Percentiles rank a stretch among this genome's conserved stretches.
phyloP scores from a whole-genome alignment of 2,888 invertebrate genomes.

The Nycteola revayana region DNA sequence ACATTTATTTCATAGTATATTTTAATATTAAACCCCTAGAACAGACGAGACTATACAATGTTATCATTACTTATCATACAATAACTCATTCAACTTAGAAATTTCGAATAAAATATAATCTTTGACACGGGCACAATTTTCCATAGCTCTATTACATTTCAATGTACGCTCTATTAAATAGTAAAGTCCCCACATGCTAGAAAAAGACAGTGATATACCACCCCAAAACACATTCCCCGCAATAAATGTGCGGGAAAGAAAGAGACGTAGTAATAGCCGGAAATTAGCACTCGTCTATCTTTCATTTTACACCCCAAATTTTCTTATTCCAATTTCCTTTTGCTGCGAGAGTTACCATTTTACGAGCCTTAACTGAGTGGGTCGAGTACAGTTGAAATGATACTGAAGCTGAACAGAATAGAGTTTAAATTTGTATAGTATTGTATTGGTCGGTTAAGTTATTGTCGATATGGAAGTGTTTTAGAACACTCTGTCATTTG shows the following conservation, averaged over 20 bases:
- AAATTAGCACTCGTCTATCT: slow-evolving; percentile 89
- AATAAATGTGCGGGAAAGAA: slow-evolving; percentile 79
- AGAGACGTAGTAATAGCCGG: slow-evolving; percentile 83
- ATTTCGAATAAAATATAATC: background rate
- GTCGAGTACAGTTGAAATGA: slow-evolving; percentile 24
- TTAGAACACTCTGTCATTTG: slow-evolving; percentile 84
- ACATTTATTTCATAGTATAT: no score
- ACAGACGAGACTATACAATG: no score
- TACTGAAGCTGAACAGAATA: slow-evolving; percentile 23
- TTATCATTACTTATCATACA: no score
- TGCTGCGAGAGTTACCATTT: slow-evolving; percentile 61
- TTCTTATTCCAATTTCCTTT: slow-evolving; percentile 89
- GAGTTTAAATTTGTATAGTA: slow-evolving; percentile 35
- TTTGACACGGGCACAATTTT: slow-evolving; percentile 18
- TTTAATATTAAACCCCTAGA: no score
- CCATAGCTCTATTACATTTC: slow-evolving; percentile 34
- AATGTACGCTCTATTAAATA: slow-evolving; percentile 52
- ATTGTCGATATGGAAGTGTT: slow-evolving; percentile 58
- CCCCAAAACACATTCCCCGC: slow-evolving; percentile 60
- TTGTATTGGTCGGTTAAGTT: slow-evolving; percentile 36
- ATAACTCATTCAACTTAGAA: background rate
- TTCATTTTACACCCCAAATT: slow-evolving; percentile 90
- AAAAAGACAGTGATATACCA: slow-evolving; percentile 68
- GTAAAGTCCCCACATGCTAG: slow-evolving; percentile 54
- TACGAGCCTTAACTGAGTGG: slow-evolving; percentile 48